phyloP scores from a whole-genome alignment of 2,888 invertebrate genomes.

The Pristionchus exspectatus region DNA sequence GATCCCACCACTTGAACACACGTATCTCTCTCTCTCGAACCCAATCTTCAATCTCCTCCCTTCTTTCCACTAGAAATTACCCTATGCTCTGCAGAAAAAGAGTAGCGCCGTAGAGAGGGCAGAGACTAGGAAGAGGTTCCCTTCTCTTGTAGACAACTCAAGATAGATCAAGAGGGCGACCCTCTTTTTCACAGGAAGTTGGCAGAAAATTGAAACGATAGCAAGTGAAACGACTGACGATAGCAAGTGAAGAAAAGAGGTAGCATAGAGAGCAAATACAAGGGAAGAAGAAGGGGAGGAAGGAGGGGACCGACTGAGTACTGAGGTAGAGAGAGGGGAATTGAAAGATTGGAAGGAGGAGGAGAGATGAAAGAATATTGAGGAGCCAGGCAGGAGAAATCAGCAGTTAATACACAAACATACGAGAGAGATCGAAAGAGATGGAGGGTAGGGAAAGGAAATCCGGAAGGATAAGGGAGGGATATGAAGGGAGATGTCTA shows the following conservation, averaged over 20 bases:
- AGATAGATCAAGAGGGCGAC: neutral
- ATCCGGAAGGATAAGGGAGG: neutral
- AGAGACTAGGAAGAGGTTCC: neutral
- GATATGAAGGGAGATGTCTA: neutral
- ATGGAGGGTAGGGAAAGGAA: neutral
- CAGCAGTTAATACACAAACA: conserved; percentile 5
- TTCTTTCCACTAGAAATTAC: neutral
- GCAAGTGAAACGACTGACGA: neutral
- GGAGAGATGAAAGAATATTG: conserved; percentile 5
- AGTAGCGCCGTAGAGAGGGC: neutral
- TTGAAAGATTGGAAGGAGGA: neutral
- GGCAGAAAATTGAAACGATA: conserved; percentile 19
- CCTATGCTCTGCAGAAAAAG: neutral
- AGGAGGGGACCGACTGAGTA: neutral
- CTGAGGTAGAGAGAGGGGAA: conserved; percentile 15
- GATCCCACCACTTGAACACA: neutral
- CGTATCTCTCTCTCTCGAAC: neutral
- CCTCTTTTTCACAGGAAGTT: neutral
- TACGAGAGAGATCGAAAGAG: neutral
- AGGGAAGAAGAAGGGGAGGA: neutral
- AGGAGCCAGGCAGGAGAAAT: neutral
- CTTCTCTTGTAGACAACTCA: neutral
- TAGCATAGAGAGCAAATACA: conserved; percentile 7
- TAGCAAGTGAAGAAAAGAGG: neutral
- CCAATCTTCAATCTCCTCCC: neutral